These are phyloP conservation scores for Oenanthe melanoleuca DNA, from an alignment of 2,113 vertebrate genomes.

Conservation along the genomic window DNA sequence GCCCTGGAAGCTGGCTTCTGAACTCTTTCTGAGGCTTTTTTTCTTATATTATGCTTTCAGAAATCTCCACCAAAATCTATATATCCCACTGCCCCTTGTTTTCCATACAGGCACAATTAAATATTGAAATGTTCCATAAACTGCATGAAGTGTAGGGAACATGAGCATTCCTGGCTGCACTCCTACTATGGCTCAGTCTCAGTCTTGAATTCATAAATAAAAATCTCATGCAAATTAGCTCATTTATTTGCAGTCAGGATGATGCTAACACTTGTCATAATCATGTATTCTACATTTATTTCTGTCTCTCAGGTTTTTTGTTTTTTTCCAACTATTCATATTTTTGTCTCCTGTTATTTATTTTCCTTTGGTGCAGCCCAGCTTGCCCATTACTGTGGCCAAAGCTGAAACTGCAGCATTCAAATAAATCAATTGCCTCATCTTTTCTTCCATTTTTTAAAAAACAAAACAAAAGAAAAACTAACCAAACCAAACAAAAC, in stretches of 20 bases:
- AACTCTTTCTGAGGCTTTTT: neutral
- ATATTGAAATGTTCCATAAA: neutral
- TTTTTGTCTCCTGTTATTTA: conserved; percentile 58
- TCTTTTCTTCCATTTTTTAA: neutral
- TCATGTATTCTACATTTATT: conserved; percentile 42
- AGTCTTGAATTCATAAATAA: conserved; percentile 70
- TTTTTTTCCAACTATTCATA: conserved; percentile 20
- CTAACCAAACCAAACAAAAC: neutral
- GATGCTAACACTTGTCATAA: conserved; percentile 36
- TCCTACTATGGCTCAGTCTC: neutral
- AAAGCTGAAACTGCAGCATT: conserved; percentile 33
- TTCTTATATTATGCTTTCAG: neutral
- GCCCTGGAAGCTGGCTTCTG: neutral
- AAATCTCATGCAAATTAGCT: conserved; percentile 47
- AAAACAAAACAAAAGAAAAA: neutral
- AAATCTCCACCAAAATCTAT: neutral
- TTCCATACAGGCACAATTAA: neutral
- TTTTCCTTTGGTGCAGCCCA: conserved; percentile 3
- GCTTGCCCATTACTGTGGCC: conserved; percentile 21
- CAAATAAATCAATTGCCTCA: conserved; percentile 5
- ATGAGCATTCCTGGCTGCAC: neutral
- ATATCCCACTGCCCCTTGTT: neutral
- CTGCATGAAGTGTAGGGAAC: neutral
- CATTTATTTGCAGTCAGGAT: conserved; percentile 36
- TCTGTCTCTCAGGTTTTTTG: conserved; percentile 6